Percentiles rank a stretch among this genome's conserved stretches.
Conservation (phyloP, 2,888 invertebrate genomes). For the Drosophila suboccidentalis region DNA sequence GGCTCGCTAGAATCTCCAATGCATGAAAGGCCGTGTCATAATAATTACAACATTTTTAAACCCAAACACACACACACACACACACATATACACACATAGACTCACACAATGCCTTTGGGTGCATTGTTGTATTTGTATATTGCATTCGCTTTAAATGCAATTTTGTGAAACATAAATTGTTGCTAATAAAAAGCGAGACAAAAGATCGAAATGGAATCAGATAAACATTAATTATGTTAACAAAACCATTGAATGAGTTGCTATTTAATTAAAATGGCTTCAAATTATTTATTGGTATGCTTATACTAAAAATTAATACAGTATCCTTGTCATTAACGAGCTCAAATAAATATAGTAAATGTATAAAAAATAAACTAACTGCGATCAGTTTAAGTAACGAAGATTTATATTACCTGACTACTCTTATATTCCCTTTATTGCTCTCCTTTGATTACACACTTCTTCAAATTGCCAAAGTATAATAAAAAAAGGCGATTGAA, state of each 20-base stretch:
- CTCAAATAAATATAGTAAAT: not conserved
- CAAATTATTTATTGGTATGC: constrained; percentile 21
- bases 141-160: constrained; percentile 32
- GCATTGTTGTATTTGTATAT: constrained; percentile 16
- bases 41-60: constrained; percentile 41
- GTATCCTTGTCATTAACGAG: constrained; percentile 4
- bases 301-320: constrained; percentile 25
- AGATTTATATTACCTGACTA: not conserved
- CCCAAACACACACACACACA: constrained; percentile 3
- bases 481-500: constrained; percentile 17
- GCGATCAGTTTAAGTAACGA: not conserved
- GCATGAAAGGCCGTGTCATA: constrained; percentile 28
- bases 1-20: constrained; percentile 25
- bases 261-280: constrained; percentile 33
- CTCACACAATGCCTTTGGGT: constrained; percentile 14
- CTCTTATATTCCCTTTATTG: not conserved
- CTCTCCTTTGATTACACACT: not conserved
- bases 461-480: not conserved
- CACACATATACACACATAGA: not conserved
- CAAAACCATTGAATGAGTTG: constrained; percentile 33
- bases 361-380: not conserved
- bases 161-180: constrained; percentile 41
- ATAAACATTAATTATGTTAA: constrained; percentile 17
- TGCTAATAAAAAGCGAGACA: constrained; percentile 41
- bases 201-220: constrained; percentile 41